phyloP scores from a whole-genome alignment of 2,797 vertebrate genomes.

The Hyperoplus immaculatus region DNA sequence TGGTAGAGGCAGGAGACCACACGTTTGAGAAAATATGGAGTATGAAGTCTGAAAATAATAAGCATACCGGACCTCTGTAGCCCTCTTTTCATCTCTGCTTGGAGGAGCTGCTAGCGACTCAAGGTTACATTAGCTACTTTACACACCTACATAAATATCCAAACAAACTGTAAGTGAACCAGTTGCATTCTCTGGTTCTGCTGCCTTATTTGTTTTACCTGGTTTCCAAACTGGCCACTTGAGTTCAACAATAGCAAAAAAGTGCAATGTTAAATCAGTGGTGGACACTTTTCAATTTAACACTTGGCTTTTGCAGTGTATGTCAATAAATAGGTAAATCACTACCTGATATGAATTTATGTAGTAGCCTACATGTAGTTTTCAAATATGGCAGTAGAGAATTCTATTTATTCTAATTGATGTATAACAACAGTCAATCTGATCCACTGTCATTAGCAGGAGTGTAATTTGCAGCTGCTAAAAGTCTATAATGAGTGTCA shows the following conservation, averaged over 20 bases:
- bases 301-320: not conserved
- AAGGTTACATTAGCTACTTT: not conserved
- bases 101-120: not conserved
- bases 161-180: not conserved
- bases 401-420: slow-evolving; percentile 74
- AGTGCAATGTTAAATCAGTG: not conserved
- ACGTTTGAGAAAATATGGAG: not conserved
- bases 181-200: not conserved
- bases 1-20: not conserved
- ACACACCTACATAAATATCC: not conserved
- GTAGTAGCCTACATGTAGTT: slow-evolving; percentile 29
- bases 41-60: not conserved
- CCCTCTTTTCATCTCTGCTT: not conserved
- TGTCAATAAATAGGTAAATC: slow-evolving; percentile 13
- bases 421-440: slow-evolving; percentile 71
- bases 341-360: not conserved
- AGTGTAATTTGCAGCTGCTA: slow-evolving; percentile 70
- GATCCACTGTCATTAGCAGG: slow-evolving; percentile 65
- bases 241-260: not conserved
- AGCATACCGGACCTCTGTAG: not conserved
- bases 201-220: not conserved
- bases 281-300: not conserved
- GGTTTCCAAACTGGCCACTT: not conserved
- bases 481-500: slow-evolving; percentile 75
- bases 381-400: slow-evolving; percentile 36